phyloP scores from a whole-genome alignment of 1,140 invertebrate genomes.

The Macrobrachium rosenbergii region DNA sequence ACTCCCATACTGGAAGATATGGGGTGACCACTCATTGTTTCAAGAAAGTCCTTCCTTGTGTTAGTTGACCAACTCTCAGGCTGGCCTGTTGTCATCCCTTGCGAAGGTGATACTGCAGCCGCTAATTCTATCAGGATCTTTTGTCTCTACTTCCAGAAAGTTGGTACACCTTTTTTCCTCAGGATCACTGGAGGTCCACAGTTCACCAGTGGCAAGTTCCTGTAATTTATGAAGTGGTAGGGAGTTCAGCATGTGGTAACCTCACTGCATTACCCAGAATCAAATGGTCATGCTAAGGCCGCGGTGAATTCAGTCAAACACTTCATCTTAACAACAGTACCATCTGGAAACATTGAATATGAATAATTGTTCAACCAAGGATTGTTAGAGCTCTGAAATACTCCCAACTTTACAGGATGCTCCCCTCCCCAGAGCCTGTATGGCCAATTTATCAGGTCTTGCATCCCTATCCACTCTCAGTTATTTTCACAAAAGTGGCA shows the following conservation, averaged over 20 bases:
- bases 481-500: no score
- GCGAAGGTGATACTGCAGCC: background rate
- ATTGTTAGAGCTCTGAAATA: no score
- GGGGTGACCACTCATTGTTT: background rate
- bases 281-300: background rate
- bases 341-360: background rate
- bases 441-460: background rate
- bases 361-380: background rate
- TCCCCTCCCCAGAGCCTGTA: background rate
- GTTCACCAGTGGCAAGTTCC: background rate
- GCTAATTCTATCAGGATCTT: background rate
- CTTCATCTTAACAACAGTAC: background rate
- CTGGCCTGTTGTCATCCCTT: background rate
- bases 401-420: background rate
- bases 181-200: no score
- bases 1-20: background rate
- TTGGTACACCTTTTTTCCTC: background rate
- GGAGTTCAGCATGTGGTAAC: background rate
- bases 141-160: background rate
- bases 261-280: background rate
- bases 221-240: background rate
- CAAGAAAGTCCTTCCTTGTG: no score
- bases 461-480: background rate
- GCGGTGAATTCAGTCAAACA: background rate
- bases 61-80: background rate